Percentiles rank a stretch among this genome's conserved stretches.
Conservation (phyloP, 1,140 invertebrate genomes). For the Maniola jurtina region DNA sequence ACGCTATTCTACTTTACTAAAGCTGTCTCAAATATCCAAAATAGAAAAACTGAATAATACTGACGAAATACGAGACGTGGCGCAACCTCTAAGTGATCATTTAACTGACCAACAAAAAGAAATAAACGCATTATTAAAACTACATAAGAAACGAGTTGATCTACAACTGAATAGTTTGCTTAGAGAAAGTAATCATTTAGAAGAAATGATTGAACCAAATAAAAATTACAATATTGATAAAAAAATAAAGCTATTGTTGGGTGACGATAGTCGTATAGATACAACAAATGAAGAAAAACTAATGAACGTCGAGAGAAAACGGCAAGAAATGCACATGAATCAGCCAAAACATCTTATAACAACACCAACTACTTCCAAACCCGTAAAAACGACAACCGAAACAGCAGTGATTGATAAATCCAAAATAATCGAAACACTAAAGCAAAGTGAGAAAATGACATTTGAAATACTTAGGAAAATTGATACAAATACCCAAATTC, state of each 20-base stretch:
- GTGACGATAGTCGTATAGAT: neutral
- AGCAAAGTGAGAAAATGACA: conserved; percentile 24
- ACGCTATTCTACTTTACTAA: conserved; percentile 53
- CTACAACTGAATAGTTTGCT: conserved; percentile 21
- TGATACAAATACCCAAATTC: conserved; percentile 22
- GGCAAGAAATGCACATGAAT: conserved; percentile 20
- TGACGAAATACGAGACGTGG: neutral
- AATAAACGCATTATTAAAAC: conserved; percentile 22
- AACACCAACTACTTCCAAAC: neutral
- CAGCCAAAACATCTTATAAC: neutral
- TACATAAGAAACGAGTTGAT: conserved; percentile 29
- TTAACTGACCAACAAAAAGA: conserved; percentile 12
- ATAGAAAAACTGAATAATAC: conserved; percentile 50
- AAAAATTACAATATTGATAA: conserved; percentile 17
- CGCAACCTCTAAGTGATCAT: conserved; percentile 3
- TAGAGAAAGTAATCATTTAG: conserved; percentile 26
- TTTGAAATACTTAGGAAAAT: conserved; percentile 25
- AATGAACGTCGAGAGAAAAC: conserved; percentile 17
- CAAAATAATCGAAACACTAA: conserved; percentile 18
- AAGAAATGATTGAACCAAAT: conserved; percentile 16
- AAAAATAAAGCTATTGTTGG: conserved; percentile 4
- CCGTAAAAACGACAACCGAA: neutral
- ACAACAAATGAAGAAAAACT: conserved; percentile 16
- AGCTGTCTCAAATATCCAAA: conserved; percentile 67
- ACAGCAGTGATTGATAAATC: conserved; percentile 3